Base-by-base conservation (phyloP, 2,888 invertebrate genomes). In the Leucophora obtusa region DNA sequence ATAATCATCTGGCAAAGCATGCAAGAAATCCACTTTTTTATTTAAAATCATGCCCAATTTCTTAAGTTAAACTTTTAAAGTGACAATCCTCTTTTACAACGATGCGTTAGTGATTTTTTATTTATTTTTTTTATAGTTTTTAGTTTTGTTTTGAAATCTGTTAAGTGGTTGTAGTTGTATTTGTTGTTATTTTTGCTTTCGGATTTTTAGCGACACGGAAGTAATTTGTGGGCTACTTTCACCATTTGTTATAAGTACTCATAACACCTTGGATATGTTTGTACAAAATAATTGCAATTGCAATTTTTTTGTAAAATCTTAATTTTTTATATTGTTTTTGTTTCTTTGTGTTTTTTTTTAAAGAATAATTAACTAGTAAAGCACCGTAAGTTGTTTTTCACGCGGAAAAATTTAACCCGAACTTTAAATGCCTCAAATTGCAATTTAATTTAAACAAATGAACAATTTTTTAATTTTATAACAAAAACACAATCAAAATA, bases 221-320 rank as follows among this genome's bases (percentile, higher is more conserved):
- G 86, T 86, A 84, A 86, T 86, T 88, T 89, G 87, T 88, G 87
- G 87, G 89, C 88, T 89, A 90, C 89, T 89, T 89, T 89, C 89
- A 86, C 89, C 87, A 79, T 84, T 83, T 80, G 38, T 66, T 65
- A 47, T 17, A 62, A 71, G 54, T 66, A 59, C 17, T 18, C 54
- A 43, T 47, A 66, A 56, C 51, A 79, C 66, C 70, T 79, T 70
- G 70, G 68, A 60, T 68, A 56, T 14, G 7, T 28, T 28, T 14
- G 33, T 11, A 56, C 47, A 68, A 68, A 66, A 53, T 28, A n/a
- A 76, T 68, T 62, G 35, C 66, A 62, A 70, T 28, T 62, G 24
- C 56, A 63, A 2, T 33, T 38, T 69, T 50, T 51, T 17, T 10
- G 8, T 10, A n/a, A 35, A 28, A 28, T 53, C 38, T 51, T 60